A percentile compares a stretch with the other conserved stretches of the same genome.
phyloP scores from a whole-genome alignment of 2,888 invertebrate genomes.

The Thumatha senex region DNA sequence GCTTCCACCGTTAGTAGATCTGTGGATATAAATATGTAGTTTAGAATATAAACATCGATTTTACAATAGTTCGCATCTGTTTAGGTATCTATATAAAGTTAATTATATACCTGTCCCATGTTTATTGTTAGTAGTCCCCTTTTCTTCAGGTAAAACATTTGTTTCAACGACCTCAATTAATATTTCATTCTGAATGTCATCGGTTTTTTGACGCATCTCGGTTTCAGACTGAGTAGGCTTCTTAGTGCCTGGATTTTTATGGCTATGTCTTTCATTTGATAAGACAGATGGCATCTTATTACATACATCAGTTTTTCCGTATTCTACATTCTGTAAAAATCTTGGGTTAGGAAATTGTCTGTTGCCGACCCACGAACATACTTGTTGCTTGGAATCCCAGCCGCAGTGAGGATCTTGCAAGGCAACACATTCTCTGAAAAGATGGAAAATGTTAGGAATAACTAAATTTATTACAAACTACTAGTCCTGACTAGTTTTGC shows the following conservation, averaged over 20 bases:
- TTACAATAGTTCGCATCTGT: too few species aligned
- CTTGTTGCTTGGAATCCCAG: constrained; percentile 91
- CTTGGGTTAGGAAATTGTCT: constrained; percentile 84
- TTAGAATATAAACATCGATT: not conserved
- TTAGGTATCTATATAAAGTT: too few species aligned
- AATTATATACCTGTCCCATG: constrained; percentile 69
- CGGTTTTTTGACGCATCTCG: constrained; percentile 79
- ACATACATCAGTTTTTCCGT: constrained; percentile 86
- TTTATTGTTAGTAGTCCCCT: constrained; percentile 73
- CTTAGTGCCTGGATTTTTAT: constrained; percentile 73
- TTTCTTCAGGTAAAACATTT: constrained; percentile 84
- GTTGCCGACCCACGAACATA: constrained; percentile 82
- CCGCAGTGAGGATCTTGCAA: constrained; percentile 99
- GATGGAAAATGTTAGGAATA: constrained; percentile 6
- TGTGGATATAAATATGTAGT: constrained; percentile 27
- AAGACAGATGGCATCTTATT: constrained; percentile 75
- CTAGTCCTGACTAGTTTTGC: too few species aligned
- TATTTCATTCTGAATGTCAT: constrained; percentile 86
- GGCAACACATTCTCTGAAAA: constrained; percentile 91
- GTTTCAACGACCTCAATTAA: constrained; percentile 86
- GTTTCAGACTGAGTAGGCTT: constrained; percentile 72
- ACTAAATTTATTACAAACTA: too few species aligned
- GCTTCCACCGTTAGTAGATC: constrained; percentile 79
- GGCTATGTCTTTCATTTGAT: constrained; percentile 67
- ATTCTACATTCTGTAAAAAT: constrained; percentile 88